These are phyloP conservation scores for Hoplostethus atlanticus DNA, from an alignment of 2,797 vertebrate genomes.

Conservation along the genomic window DNA sequence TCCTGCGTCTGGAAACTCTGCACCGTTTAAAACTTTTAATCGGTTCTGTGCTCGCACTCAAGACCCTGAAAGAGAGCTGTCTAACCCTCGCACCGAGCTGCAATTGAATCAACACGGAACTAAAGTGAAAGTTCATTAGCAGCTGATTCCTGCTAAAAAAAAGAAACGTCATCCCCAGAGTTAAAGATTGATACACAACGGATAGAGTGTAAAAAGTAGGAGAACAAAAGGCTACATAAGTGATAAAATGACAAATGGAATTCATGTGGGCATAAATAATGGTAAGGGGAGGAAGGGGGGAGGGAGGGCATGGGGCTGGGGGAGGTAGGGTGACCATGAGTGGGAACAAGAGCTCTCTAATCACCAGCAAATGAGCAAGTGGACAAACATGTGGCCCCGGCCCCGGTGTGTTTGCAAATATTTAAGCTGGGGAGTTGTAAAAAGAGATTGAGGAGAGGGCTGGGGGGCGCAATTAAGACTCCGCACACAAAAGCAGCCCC, in stretches of 20 bases:
- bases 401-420: constrained; percentile 79
- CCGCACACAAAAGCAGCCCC: constrained; percentile 35
- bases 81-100: constrained; percentile 35
- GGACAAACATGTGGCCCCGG: constrained; percentile 62
- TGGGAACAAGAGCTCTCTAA: constrained; percentile 68
- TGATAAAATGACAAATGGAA: constrained; percentile 34
- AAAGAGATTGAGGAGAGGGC: constrained; percentile 55
- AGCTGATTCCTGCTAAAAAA: neutral
- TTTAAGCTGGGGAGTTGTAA: constrained; percentile 70
- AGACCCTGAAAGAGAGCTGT: constrained; percentile 36
- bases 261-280: constrained; percentile 7
- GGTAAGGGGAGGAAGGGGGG: constrained; percentile 15
- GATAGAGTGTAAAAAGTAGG: constrained; percentile 7
- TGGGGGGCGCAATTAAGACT: constrained; percentile 56
- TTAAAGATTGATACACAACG: neutral
- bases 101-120: constrained; percentile 14
- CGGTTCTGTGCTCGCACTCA: constrained; percentile 29
- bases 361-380: constrained; percentile 73
- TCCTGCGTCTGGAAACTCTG: constrained; percentile 51
- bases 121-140: constrained; percentile 37
- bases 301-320: constrained; percentile 24
- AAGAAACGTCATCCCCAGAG: neutral
- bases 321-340: constrained; percentile 30
- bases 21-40: constrained; percentile 65
- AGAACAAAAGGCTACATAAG: constrained; percentile 22